Base-by-base conservation (phyloP, 1,140 invertebrate genomes). In the Physella acuta region DNA sequence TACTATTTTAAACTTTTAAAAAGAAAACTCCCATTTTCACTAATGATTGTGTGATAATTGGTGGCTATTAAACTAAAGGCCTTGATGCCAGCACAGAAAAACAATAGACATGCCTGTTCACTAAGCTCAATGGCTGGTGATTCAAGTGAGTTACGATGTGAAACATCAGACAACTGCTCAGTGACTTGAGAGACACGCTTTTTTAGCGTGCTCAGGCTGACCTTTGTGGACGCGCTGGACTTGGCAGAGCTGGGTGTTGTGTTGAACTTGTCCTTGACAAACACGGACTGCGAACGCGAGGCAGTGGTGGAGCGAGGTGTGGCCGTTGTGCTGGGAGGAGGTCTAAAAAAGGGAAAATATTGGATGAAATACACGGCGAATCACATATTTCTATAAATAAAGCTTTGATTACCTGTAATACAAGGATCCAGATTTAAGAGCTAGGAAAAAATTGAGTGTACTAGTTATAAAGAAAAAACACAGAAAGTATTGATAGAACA, bases 31-130 rank as follows among this genome's bases (percentile, higher is more conserved):
- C n/a, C n/a, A n/a, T n/a, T n/a, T n/a, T n/a, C n/a, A n/a, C n/a
- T n/a, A n/a, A n/a, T n/a, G n/a, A n/a, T n/a, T n/a, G n/a, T n/a
- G n/a, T n/a, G n/a, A n/a, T n/a, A n/a, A n/a, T n/a, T n/a, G n/a
- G n/a, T 8, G 39, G 39, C 39, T 44, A n/a, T 16, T 61, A 61
- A 61, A 61, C 59, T 24, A 61, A 4, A 61, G 59, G 59, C 59
- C 59, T 61, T 3, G 39, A 60, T 60, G 58, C 30, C 31, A 60
- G 58, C 58, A 30, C 26, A 58, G 26, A 62, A 68, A 68, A 34
- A 68, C 49, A 68, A 59, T 59, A 68, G 4, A 79, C 76, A 78
- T 77, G 75, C 78, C 76, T 79, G 79, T 67, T 80, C 77, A 73
- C 71, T 77, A 68, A 80, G 74, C 71, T 78, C 79, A 74, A 80